A percentile compares a stretch with the other conserved stretches of the same genome.
Evolutionary conservation across 2,888 invertebrate genomes (phyloP).

Genomic region (Carabus problematicus): DNA sequence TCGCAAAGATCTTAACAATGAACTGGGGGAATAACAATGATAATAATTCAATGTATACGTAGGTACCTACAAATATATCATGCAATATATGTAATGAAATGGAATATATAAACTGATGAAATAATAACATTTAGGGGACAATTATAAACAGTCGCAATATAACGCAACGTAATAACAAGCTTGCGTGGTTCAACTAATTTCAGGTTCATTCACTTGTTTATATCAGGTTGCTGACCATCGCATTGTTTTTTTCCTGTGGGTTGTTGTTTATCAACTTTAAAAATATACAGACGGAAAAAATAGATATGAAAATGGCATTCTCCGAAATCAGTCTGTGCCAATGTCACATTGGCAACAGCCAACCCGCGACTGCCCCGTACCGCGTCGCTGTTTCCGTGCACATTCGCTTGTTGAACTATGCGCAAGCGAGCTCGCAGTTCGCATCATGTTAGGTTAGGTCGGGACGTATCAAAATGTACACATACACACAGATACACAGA

Average conservation of each 20-base stretch:
- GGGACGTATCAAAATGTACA: conserved; percentile 14
- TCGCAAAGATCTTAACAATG: no score
- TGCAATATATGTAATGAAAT: no score
- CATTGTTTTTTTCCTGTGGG: conserved; percentile 44
- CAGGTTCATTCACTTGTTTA: conserved; percentile 49
- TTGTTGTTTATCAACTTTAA: conserved; percentile 37
- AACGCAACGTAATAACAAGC: neutral
- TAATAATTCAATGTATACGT: no score
- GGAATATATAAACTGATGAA: conserved; percentile 7
- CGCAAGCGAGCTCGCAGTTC: no score
- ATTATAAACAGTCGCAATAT: no score
- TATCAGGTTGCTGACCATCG: conserved; percentile 50
- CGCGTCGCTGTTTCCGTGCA: neutral
- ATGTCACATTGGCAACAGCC: conserved; percentile 31
- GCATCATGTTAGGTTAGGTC: conserved; percentile 26
- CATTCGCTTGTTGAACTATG: no score
- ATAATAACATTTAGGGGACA: neutral
- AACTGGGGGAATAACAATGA: no score
- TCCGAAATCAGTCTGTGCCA: conserved; percentile 38
- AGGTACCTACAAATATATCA: no score
- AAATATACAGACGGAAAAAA: conserved; percentile 38
- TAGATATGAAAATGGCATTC: conserved; percentile 39
- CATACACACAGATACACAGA: neutral
- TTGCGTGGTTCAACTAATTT: conserved; percentile 28
- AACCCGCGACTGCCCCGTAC: neutral